These are phyloP conservation scores for Cremastinae sp. DNA, from an alignment of 2,888 invertebrate genomes.

Conservation along the genomic window DNA sequence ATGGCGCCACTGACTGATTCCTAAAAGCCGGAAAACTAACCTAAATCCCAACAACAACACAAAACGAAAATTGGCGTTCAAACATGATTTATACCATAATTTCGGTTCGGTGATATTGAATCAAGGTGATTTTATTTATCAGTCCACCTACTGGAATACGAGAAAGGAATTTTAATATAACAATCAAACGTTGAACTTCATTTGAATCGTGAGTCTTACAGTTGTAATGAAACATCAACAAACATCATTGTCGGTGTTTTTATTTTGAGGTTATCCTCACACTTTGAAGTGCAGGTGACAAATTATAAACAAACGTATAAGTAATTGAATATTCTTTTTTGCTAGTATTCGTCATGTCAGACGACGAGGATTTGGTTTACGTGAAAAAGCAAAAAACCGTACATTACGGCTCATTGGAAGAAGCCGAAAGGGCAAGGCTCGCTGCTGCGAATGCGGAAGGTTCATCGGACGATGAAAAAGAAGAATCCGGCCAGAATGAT, in stretches of 20 bases:
- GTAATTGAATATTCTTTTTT: not conserved
- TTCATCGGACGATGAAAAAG: conserved; percentile 84
- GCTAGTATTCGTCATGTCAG: conserved; percentile 84
- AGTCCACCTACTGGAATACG: not conserved
- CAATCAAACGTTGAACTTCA: not conserved
- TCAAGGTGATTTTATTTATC: not conserved
- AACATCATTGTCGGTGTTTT: not conserved
- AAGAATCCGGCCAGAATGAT: conserved; percentile 81
- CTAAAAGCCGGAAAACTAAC: conserved; percentile 15
- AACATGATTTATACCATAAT: conserved; percentile 15
- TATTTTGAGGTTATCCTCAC: conserved; percentile 28
- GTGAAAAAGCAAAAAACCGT: conserved; percentile 89
- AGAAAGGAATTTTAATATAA: not conserved
- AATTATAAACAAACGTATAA: not conserved
- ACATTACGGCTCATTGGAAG: conserved; percentile 95
- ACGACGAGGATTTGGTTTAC: conserved; percentile 89
- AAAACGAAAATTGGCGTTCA: not conserved
- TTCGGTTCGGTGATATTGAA: conserved; percentile 20
- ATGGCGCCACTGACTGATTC: not conserved
- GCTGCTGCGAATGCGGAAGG: conserved; percentile 83
- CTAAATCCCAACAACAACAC: conserved; percentile 12
- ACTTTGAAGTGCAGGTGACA: too few relatives aligned
- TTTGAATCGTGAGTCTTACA: conserved; percentile 9
- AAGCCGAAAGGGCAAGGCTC: conserved; percentile 88
- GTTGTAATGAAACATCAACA: not conserved